Base-by-base conservation (phyloP, 2,888 invertebrate species). In the Hyposoter didymator region DNA sequence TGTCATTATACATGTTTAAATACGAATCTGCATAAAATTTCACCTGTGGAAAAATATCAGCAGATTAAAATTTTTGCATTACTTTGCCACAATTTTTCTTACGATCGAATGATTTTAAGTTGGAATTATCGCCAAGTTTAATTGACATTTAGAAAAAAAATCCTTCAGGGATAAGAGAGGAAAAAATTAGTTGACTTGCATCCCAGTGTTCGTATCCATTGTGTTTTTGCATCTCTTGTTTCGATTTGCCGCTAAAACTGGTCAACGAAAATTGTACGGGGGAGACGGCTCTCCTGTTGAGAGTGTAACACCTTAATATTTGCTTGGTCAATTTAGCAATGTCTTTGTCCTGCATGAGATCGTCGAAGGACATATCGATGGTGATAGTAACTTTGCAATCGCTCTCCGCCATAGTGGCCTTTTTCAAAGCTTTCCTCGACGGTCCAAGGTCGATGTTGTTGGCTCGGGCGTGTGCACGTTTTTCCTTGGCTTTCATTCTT, bases 191-290 rank as follows among this genome's bases (percentile, higher is more conserved):
- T 7, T 43, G 87, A 95, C 96, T 94, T 94, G 98, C 97, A 95
- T 99, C 98, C 99, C 99, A 99, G 93, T 98, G 96, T 94, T 96
- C 96, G 94, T 97, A 98, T 47, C 99, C 98, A 92, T 97, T 97
- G 90, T 98, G 97, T 90, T 96, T 96, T 59, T 96, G 95, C 94
- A 99, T 96, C 89, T 97, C 96, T 86, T 95, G 94, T 92, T 96
- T 96, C 4, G 97, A 96, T 91, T 96, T 95, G 1, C 97, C 98
- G 87, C 95, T 94, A 79, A 99, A 96, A 93, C 97, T 97, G 1
- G 97, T 97, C 55, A 99, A 95, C 92, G 98, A 96, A 88, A 98
- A 96, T 92, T 98, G 97, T 90, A 98, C 94, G 0, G 99, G 99
- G 83, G 96, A 95, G 19, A 94, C 92, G 2, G 97, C 96, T 90